Evolutionary conservation across 2,797 vertebrate species (phyloP).

Genomic region (Sylvilagus floridanus): DNA sequence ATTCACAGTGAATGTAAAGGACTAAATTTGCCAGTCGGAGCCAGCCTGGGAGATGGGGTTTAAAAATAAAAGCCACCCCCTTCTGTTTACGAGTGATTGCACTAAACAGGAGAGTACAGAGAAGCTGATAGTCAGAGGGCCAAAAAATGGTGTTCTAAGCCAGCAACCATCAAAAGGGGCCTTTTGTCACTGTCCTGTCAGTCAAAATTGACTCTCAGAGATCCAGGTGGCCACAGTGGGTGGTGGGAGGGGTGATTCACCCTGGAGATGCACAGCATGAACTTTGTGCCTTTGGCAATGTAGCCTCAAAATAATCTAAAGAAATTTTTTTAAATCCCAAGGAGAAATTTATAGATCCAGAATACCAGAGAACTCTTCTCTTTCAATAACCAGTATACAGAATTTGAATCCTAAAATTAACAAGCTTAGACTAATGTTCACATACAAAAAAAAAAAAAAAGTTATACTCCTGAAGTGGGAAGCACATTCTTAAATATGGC

Average conservation of each 20-base stretch:
- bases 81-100: not conserved
- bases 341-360: not conserved
- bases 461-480: not conserved
- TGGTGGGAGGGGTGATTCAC: not conserved
- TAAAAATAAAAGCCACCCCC: not conserved
- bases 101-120: not conserved
- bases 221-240: not conserved
- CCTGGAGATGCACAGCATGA: not conserved
- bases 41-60: not conserved
- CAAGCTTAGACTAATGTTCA: not conserved
- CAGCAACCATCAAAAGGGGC: not conserved
- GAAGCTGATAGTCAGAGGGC: not conserved
- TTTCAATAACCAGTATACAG: not conserved
- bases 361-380: not conserved
- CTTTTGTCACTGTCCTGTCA: not conserved
- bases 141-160: not conserved
- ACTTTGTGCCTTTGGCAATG: not conserved
- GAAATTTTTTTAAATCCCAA: not conserved
- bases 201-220: not conserved
- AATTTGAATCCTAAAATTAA: not conserved
- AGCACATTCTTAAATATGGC: not conserved
- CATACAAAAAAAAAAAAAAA: not conserved
- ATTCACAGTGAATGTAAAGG: not conserved
- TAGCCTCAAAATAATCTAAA: not conserved
- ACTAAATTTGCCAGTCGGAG: slow-evolving; percentile 1